Conservation (phyloP, 1,140 invertebrate genomes). For the Ceratosolen solmsi region DNA sequence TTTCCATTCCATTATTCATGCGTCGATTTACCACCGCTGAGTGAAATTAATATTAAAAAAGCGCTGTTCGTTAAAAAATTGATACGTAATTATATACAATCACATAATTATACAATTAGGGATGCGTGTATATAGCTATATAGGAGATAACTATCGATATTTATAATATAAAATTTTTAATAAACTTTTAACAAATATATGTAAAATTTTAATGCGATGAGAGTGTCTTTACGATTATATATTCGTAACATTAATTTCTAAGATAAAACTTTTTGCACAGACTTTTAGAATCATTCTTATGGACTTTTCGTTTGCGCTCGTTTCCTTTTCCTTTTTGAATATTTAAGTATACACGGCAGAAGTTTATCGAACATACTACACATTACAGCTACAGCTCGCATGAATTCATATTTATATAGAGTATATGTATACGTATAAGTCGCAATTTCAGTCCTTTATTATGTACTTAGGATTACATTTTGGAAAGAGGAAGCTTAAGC, state of each 20-base stretch:
- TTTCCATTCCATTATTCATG: background rate
- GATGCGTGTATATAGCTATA: background rate
- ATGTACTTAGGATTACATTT: constrained; percentile 31
- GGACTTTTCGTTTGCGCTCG: background rate
- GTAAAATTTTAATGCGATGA: background rate
- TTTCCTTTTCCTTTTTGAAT: background rate
- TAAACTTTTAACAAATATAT: background rate
- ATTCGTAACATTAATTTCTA: background rate
- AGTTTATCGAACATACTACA: constrained; percentile 50
- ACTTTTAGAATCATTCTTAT: background rate
- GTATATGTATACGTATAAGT: constrained; percentile 18
- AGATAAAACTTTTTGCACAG: background rate
- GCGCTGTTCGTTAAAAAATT: background rate
- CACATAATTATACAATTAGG: background rate
- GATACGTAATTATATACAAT: background rate
- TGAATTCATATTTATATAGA: constrained; percentile 35
- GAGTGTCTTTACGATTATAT: background rate
- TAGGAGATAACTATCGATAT: background rate
- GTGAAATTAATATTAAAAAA: background rate
- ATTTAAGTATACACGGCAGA: constrained; percentile 41
- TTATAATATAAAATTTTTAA: background rate
- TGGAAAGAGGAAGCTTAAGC: constrained; percentile 15
- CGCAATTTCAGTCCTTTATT: constrained; percentile 47
- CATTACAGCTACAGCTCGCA: constrained; percentile 37
- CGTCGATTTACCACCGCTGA: background rate